Percentiles rank a stretch among this genome's conserved stretches.
Evolutionary conservation across 2,797 vertebrate genomes (phyloP).

Genomic region (Lacerta bilineata): DNA sequence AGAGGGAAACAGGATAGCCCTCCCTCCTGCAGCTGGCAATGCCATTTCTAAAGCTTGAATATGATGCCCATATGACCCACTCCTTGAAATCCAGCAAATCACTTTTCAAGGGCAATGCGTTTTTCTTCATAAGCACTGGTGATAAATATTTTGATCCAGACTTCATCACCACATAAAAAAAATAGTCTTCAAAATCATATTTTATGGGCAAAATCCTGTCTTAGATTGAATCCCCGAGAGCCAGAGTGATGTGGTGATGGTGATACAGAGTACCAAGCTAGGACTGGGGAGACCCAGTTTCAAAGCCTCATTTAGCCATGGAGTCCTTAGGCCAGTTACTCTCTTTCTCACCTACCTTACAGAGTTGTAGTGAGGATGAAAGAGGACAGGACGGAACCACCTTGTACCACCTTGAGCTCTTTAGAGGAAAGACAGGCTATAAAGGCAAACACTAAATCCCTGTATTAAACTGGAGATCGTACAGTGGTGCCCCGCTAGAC

Average conservation of each 20-base stretch:
- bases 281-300: not conserved
- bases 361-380: too few species aligned
- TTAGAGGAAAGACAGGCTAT: too few species aligned
- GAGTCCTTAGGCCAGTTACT: not conserved
- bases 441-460: too few species aligned
- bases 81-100: constrained; percentile 9
- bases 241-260: not conserved
- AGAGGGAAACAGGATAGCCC: not conserved
- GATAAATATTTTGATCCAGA: not conserved
- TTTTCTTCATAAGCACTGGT: not conserved
- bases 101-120: constrained; percentile 13
- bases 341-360: not conserved
- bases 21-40: not conserved
- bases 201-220: not conserved
- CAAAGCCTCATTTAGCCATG: not conserved
- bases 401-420: too few species aligned
- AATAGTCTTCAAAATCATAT: too few species aligned
- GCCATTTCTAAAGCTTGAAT: constrained; percentile 44
- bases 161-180: not conserved
- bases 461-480: not conserved
- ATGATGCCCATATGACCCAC: constrained; percentile 7
- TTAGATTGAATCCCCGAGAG: not conserved
- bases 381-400: too few species aligned
- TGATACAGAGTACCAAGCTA: not conserved
- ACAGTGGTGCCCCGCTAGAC: too few species aligned